phyloP scores from a whole-genome alignment of 1,140 invertebrate species.

The Hermatobates lingyangjiaoensis region DNA sequence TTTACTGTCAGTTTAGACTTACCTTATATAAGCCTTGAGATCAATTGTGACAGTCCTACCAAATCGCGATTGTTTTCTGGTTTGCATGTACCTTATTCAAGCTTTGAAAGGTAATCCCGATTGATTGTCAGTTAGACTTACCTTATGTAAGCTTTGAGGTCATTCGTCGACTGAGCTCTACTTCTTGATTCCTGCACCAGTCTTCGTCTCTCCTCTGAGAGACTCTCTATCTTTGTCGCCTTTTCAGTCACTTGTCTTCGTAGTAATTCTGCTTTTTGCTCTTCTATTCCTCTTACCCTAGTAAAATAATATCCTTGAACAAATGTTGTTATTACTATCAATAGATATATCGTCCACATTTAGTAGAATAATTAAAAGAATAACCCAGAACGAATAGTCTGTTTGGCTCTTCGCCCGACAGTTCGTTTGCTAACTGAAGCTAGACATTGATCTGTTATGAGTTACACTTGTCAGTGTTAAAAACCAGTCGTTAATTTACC shows the following conservation, averaged over 20 bases:
- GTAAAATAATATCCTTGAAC: slow-evolving; percentile 5
- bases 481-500: too few relatives aligned
- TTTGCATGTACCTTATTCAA: too few relatives aligned
- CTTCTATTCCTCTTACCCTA: slow-evolving; percentile 18
- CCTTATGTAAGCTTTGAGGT: slow-evolving; percentile 21
- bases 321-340: background rate
- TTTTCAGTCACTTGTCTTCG: slow-evolving; percentile 18
- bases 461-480: background rate
- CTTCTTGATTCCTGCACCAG: slow-evolving; percentile 19
- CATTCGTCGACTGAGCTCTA: slow-evolving; percentile 20
- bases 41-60: background rate
- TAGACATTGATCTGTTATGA: background rate
- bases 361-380: background rate
- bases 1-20: background rate
- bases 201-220: slow-evolving; percentile 19
- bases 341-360: background rate
- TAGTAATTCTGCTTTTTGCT: slow-evolving; percentile 12
- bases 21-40: background rate
- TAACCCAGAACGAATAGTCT: too few relatives aligned
- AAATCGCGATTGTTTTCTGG: background rate
- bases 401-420: background rate
- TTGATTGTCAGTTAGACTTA: too few relatives aligned
- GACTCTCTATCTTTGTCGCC: slow-evolving; percentile 18
- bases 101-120: too few relatives aligned
- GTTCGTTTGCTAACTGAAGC: background rate